phyloP scores from a whole-genome alignment of 2,113 vertebrate genomes.

The Pholis gunnellus region DNA sequence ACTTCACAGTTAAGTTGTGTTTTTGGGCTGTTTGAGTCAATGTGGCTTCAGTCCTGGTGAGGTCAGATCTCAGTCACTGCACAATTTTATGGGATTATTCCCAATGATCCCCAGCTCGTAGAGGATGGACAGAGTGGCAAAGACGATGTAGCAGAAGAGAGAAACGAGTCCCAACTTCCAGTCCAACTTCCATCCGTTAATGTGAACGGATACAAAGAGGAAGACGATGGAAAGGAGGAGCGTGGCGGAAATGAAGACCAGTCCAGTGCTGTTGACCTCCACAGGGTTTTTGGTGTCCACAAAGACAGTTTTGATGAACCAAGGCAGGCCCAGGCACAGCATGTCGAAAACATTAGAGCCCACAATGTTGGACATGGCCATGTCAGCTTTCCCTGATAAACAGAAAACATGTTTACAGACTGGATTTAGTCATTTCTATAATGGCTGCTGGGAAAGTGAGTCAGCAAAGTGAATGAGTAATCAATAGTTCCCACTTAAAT shows the following conservation, averaged over 20 bases:
- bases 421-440: not conserved
- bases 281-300: constrained; percentile 86
- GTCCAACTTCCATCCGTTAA: constrained; percentile 95
- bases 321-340: constrained; percentile 95
- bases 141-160: constrained; percentile 89
- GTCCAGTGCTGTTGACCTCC: constrained; percentile 91
- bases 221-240: constrained; percentile 92
- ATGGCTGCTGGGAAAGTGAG: not conserved
- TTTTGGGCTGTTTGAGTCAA: constrained; percentile 20
- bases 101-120: constrained; percentile 97
- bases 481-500: not conserved
- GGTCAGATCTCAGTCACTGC: constrained; percentile 82
- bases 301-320: constrained; percentile 96
- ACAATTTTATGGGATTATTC: constrained; percentile 88
- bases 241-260: constrained; percentile 89
- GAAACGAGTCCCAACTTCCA: constrained; percentile 90
- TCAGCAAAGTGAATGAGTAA: not conserved
- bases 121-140: constrained; percentile 90
- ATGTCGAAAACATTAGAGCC: constrained; percentile 98
- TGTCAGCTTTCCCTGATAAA: constrained; percentile 92
- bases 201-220: constrained; percentile 89
- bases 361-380: constrained; percentile 99
- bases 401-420: not conserved
- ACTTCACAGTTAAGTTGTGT: constrained; percentile 35
- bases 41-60: constrained; percentile 36